Evolutionary conservation across 2,797 vertebrate species (phyloP).

Genomic region (Smutsia gigantea): DNA sequence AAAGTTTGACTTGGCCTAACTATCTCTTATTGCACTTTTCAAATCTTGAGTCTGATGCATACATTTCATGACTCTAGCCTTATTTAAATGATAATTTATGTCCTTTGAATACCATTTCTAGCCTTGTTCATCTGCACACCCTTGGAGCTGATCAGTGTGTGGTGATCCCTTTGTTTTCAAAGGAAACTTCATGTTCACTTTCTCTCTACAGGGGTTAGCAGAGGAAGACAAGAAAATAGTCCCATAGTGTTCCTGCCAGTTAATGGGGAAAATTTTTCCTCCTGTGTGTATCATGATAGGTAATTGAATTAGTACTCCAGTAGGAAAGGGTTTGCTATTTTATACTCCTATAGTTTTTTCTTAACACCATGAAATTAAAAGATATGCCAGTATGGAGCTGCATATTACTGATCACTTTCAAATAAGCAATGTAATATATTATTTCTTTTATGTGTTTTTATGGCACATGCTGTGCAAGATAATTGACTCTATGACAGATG

Average conservation of each 20-base stretch:
- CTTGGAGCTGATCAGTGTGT: constrained; percentile 46
- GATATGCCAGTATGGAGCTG: constrained; percentile 64
- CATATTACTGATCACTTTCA: constrained; percentile 74
- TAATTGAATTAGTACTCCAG: constrained; percentile 73
- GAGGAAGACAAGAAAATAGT: constrained; percentile 35
- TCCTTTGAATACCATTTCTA: constrained; percentile 20
- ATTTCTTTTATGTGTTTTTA: constrained; percentile 76
- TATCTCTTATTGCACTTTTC: constrained; percentile 47
- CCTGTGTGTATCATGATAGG: constrained; percentile 40
- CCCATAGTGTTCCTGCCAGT: constrained; percentile 17
- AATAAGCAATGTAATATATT: constrained; percentile 70
- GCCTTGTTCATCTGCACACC: constrained; percentile 30
- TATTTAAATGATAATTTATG: constrained; percentile 71
- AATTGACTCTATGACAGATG: constrained; percentile 76
- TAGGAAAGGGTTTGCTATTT: constrained; percentile 67
- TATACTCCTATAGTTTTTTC: constrained; percentile 74
- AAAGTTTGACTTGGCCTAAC: constrained; percentile 25
- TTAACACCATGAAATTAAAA: constrained; percentile 82
- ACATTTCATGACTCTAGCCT: constrained; percentile 52
- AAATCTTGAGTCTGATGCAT: constrained; percentile 56
- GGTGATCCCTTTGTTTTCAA: constrained; percentile 66
- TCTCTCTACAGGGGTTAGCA: constrained; percentile 21
- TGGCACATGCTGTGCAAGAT: constrained; percentile 68
- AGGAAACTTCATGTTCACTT: constrained; percentile 43
- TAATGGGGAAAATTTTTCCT: constrained; percentile 20